Percentiles rank a stretch among this genome's conserved stretches.
Conservation (phyloP, 1,140 invertebrate species). For the Dendroctonus ponderosae region DNA sequence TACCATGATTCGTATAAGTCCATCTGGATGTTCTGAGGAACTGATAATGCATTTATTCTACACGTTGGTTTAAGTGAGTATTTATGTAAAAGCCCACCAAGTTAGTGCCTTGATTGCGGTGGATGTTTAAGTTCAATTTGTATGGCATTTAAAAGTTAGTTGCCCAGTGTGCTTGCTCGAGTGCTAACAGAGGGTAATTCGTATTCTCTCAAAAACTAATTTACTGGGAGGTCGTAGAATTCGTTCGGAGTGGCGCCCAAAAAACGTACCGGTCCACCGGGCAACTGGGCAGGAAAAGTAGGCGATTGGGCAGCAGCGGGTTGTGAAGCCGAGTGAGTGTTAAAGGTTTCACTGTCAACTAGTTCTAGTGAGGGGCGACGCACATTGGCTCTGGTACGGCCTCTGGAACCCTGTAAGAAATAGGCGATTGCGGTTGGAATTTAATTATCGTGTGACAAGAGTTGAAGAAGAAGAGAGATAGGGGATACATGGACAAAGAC, state of each 20-base stretch:
- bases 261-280: slow-evolving; percentile 58
- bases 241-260: slow-evolving; percentile 60
- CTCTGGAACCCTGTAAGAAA: slow-evolving; percentile 42
- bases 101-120: slow-evolving; percentile 8
- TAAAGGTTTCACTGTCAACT: slow-evolving; percentile 76
- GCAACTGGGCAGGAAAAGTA: slow-evolving; percentile 50
- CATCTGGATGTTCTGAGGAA: too few relatives aligned
- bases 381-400: slow-evolving; percentile 51
- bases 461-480: not conserved
- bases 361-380: slow-evolving; percentile 71
- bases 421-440: not conserved
- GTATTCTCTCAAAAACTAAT: slow-evolving; percentile 31
- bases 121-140: slow-evolving; percentile 1
- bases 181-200: slow-evolving; percentile 13
- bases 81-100: slow-evolving; percentile 7
- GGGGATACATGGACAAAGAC: slow-evolving; percentile 1
- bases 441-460: not conserved
- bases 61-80: slow-evolving; percentile 7
- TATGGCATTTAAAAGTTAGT: slow-evolving; percentile 18
- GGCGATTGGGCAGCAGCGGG: slow-evolving; percentile 29
- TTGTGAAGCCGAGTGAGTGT: slow-evolving; percentile 59
- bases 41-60: too few relatives aligned
- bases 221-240: slow-evolving; percentile 50
- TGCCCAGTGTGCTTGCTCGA: slow-evolving; percentile 18
- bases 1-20: too few relatives aligned